These are phyloP conservation scores for Onychostoma macrolepis DNA, from an alignment of 2,113 vertebrate genomes.

Conservation along the genomic window DNA sequence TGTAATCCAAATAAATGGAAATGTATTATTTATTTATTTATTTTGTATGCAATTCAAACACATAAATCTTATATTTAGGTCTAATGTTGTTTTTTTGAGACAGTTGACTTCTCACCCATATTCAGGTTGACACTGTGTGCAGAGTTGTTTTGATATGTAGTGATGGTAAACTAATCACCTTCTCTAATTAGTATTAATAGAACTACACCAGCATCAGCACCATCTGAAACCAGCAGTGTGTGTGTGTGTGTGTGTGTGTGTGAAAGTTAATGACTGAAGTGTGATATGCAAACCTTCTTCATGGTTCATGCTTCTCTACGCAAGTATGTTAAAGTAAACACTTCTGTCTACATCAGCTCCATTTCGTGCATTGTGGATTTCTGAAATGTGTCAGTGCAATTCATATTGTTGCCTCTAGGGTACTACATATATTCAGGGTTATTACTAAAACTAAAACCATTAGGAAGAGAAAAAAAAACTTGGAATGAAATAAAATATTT, in stretches of 20 bases:
- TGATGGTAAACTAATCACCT: slow-evolving; percentile 29
- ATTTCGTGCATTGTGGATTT: not conserved
- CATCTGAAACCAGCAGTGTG: slow-evolving; percentile 23
- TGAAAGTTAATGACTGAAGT: not conserved
- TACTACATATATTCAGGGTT: not conserved
- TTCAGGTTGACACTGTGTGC: not conserved
- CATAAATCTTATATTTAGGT: not conserved
- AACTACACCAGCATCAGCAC: slow-evolving; percentile 46
- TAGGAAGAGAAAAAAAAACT: too few relatives aligned
- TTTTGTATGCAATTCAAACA: not conserved
- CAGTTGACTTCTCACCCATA: not conserved
- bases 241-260: slow-evolving; percentile 26
- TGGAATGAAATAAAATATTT: too few relatives aligned
- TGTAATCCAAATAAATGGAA: not conserved
- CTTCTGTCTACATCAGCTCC: not conserved
- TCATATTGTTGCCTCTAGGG: not conserved
- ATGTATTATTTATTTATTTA: not conserved
- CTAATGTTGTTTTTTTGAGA: not conserved
- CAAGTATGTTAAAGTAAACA: not conserved
- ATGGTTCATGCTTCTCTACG: not conserved
- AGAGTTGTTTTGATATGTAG: slow-evolving; percentile 26
- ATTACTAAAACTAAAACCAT: not conserved
- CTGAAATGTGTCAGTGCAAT: not conserved
- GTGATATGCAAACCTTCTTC: not conserved
- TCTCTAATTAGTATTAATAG: slow-evolving; percentile 44